Base-by-base conservation (phyloP, 2,113 vertebrate genomes). In the Mobula birostris region DNA sequence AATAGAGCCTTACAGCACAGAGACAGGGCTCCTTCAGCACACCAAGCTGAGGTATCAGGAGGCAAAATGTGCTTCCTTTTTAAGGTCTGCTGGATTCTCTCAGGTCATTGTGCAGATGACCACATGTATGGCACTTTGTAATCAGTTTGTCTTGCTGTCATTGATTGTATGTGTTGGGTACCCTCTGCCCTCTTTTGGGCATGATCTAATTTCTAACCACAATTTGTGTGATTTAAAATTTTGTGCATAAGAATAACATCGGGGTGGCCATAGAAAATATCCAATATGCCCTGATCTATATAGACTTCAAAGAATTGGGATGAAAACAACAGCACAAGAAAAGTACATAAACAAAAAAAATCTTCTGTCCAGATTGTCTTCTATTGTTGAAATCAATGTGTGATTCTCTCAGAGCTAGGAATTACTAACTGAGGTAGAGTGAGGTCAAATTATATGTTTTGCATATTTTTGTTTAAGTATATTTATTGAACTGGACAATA, bases 401-500 rank as follows among this genome's bases (percentile, higher is more conserved):
- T 14, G 68, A 40, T 93, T 29, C n/a, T 63, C 40, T 93, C 14
- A 83, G 36, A 76, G 70, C 24, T 36, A 74, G 11, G 72, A 93
- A 29, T 93, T 93, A 74, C 72, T 93, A 48, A 74, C 36, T 93
- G 24, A 5, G 29, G 70, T 74, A 56, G 91, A 93, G 36, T 93
- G 21, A 48, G 91, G 91, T 74, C 68, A 93, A 72, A 58, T 93
- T 74, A 56, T 48, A 76, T 11, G 40, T 93, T 93, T 93, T 76
- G 40, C 68, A 74, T 93, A 93, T 76, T 93, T 93, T 40, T 93
- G 68, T 27, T 93, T 74, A 40, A 48, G 66, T 2, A 15, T 40
- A 93, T 93, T 93, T 74, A 93, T 93, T 93, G 70, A 93, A 56
- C 91, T 29, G 36, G 68, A 56, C 91, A 93, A 93, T 56, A 56